A percentile compares a stretch with the other conserved stretches of the same genome.
phyloP scores from a whole-genome alignment of 53 echinoderm and acorn worm genomes.

The Echinarachnius parma region DNA sequence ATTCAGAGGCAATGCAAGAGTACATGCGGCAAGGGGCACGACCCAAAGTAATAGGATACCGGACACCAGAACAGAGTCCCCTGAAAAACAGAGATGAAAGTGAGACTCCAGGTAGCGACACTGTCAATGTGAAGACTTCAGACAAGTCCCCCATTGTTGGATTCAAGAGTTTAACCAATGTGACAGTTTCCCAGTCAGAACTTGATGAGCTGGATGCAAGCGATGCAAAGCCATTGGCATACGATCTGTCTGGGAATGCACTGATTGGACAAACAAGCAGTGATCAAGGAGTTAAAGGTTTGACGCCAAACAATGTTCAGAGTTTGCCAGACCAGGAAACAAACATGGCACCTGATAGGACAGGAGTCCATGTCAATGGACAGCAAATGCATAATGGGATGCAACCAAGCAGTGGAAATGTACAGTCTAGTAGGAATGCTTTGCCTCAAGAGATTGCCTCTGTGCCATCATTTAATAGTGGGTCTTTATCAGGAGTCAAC shows the following conservation, averaged over 20 bases:
- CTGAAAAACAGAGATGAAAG: conserved; percentile 37
- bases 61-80: conserved; percentile 59
- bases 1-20: conserved; percentile 78
- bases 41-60: conserved; percentile 61
- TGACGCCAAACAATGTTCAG: not conserved
- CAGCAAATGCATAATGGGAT: no score
- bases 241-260: conserved; percentile 20
- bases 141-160: conserved; percentile 46
- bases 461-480: not conserved
- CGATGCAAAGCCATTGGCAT: conserved; percentile 29
- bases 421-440: no score
- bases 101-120: conserved; percentile 1
- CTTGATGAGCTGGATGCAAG: conserved; percentile 69
- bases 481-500: not conserved
- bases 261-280: conserved; percentile 13
- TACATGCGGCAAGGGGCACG: conserved; percentile 83
- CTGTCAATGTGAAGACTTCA: not conserved
- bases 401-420: no score
- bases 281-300: conserved; percentile 5
- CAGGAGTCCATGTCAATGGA: no score
- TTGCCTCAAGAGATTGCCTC: not conserved
- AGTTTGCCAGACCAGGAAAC: not conserved
- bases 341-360: no score
- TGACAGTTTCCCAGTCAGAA: conserved; percentile 79
- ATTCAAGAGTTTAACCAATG: conserved; percentile 54